Evolutionary conservation across 2,113 vertebrate genomes (phyloP), one percentile per base, ranked within the genome.

Genomic region (Galeopterus variegatus): DNA sequence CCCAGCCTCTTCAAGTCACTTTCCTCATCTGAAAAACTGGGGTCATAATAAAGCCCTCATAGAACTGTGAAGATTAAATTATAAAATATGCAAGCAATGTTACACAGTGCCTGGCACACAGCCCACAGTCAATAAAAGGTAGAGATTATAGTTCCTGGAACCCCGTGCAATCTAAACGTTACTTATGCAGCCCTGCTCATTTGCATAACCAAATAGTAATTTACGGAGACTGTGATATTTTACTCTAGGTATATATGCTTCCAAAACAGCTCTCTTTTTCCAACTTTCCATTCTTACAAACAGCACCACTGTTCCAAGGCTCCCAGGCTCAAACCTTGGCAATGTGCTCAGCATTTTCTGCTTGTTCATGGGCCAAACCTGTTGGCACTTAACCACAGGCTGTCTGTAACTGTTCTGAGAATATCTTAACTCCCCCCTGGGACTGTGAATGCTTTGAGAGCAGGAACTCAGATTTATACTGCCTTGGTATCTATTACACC

Each of bases 201-300:
- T 80, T 96, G 82, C 95, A 97, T 76, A 94, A 82, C 69, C 86
- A 92, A 95, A 72, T 24, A 85, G 72, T 86, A 65, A 94, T 97
- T 97, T 95, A 70, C 89, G 92, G 54, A 96, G 91, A 50, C 93
- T 81, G 70, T 93, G 96, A 92, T 70, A 94, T 92, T 95, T 97
- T 65, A 58, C 96, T 94, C 81, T 94, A 97, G 84, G 96, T 95
- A 79, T 83, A 92, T 94, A 64, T 86, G 64, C 86, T 95, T 96
- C 87, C 80, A 92, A 90, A 95, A 89, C 69, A 87, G 83, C 77
- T 90, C 62, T 54, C 45, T 80, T 80, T 65, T 54, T 54, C 90
- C 93, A 88, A 95, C 50, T 94, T 95, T 94, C 62, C 81, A 87
- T 93, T 97, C 97, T 97, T 97, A 95, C 94, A 96, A 89, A 97